Evolutionary conservation across 2,888 invertebrate genomes (phyloP).

Genomic region (Drosophila pegasa): DNA sequence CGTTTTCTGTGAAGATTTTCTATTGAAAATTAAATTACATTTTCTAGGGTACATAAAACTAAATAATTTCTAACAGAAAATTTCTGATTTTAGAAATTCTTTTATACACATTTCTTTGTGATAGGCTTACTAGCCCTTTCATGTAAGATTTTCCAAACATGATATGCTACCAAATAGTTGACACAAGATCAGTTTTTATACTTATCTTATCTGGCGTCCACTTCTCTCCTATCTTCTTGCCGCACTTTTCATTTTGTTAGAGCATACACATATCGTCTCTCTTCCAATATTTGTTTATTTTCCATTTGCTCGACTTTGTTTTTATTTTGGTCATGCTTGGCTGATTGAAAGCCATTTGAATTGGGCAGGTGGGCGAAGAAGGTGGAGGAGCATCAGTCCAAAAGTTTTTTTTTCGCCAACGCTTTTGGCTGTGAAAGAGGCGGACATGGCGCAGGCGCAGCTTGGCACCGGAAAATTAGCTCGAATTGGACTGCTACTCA

Average conservation of each 20-base stretch:
- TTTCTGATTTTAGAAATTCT: neutral
- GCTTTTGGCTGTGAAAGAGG: conserved; percentile 22
- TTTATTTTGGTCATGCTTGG: conserved; percentile 58
- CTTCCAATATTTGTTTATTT: conserved; percentile 5
- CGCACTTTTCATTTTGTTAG: conserved; percentile 17
- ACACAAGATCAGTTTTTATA: conserved; percentile 12
- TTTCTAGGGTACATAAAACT: no score
- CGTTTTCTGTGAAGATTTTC: neutral
- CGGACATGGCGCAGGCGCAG: conserved; percentile 43
- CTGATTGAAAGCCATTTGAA: conserved; percentile 56
- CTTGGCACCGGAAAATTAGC: conserved; percentile 36
- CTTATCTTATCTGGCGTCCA: conserved; percentile 39
- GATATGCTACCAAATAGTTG: neutral
- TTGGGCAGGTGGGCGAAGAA: conserved; percentile 11
- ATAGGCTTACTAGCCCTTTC: neutral
- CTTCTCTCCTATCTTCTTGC: neutral
- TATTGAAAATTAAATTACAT: neutral
- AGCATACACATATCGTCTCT: conserved; percentile 33
- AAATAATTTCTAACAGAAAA: no score
- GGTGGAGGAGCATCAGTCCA: conserved; percentile 18
- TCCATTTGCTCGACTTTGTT: conserved; percentile 39
- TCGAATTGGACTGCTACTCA: neutral
- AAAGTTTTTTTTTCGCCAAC: conserved; percentile 46
- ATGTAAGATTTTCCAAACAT: neutral
- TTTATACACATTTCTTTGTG: neutral